Percentiles rank a stretch among this genome's conserved stretches.
These are phyloP conservation scores for Hydrotaea diabolus DNA, from an alignment of 2,888 invertebrate species.

Conservation along the genomic window DNA sequence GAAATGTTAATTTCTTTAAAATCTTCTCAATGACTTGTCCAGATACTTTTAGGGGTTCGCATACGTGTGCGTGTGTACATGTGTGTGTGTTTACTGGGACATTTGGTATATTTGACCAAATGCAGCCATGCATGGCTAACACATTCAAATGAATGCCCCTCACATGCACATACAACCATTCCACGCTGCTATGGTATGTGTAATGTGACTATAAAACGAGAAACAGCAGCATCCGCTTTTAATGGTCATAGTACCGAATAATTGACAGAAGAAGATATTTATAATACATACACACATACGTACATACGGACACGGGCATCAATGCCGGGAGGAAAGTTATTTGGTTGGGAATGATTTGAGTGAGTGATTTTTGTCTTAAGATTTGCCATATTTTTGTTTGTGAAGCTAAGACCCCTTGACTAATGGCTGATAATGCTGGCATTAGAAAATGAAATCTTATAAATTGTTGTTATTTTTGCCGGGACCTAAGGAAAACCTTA, in stretches of 20 bases:
- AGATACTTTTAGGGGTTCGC: background rate
- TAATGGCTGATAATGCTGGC: constrained; percentile 61
- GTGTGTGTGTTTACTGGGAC: too few species aligned
- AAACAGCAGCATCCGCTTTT: constrained; percentile 54
- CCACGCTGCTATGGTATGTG: background rate
- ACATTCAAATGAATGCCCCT: constrained; percentile 64
- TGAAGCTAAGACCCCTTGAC: constrained; percentile 65
- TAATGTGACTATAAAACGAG: background rate
- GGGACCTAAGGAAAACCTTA: background rate
- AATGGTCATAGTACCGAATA: constrained; percentile 67
- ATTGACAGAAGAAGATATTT: constrained; percentile 53
- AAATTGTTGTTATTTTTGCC: constrained; percentile 48
- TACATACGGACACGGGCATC: background rate
- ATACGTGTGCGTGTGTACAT: constrained; percentile 40
- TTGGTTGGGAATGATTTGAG: constrained; percentile 16
- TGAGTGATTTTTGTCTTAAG: constrained; percentile 54
- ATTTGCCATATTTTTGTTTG: constrained; percentile 54
- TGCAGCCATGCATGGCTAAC: constrained; percentile 65
- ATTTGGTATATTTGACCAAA: constrained; percentile 65
- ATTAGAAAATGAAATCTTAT: constrained; percentile 52
- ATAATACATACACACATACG: background rate
- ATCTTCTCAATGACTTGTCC: constrained; percentile 44
- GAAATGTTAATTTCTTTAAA: constrained; percentile 67
- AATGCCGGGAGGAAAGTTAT: constrained; percentile 3
- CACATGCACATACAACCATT: constrained; percentile 16